These are phyloP conservation scores for Semnopithecus entellus DNA, from an alignment of 2,113 vertebrate species.

Conservation along the genomic window DNA sequence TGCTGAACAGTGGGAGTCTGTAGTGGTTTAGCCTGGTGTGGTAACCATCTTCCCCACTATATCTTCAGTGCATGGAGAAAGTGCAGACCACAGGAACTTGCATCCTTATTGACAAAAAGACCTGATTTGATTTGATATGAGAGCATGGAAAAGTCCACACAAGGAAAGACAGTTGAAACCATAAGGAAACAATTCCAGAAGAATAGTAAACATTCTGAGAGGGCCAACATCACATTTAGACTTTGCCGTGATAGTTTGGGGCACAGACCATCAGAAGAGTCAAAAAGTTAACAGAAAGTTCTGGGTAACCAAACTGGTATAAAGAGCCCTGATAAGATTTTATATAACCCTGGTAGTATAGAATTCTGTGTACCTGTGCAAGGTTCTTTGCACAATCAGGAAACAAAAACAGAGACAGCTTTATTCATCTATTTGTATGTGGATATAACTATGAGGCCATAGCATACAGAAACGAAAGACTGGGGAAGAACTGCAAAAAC, in stretches of 20 bases:
- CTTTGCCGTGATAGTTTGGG: background rate
- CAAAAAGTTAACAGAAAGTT: background rate
- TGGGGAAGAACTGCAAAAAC: background rate
- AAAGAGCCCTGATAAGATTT: background rate
- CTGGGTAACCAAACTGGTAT: background rate
- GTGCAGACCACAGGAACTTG: background rate
- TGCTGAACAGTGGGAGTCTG: background rate
- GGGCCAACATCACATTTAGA: background rate
- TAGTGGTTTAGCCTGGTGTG: background rate
- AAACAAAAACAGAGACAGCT: background rate
- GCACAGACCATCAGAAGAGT: background rate
- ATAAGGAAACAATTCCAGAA: background rate
- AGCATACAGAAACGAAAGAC: background rate
- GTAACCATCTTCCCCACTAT: background rate
- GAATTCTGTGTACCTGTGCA: background rate
- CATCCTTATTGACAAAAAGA: background rate
- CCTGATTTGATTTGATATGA: background rate
- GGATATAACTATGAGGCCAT: background rate
- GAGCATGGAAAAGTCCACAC: background rate
- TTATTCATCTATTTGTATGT: background rate
- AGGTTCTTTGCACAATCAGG: background rate
- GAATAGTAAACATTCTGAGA: background rate
- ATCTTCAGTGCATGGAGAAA: background rate
- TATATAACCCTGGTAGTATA: background rate
- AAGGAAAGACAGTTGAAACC: background rate